phyloP scores from a whole-genome alignment of 2,113 vertebrate genomes.

The Erinaceus europaeus region DNA sequence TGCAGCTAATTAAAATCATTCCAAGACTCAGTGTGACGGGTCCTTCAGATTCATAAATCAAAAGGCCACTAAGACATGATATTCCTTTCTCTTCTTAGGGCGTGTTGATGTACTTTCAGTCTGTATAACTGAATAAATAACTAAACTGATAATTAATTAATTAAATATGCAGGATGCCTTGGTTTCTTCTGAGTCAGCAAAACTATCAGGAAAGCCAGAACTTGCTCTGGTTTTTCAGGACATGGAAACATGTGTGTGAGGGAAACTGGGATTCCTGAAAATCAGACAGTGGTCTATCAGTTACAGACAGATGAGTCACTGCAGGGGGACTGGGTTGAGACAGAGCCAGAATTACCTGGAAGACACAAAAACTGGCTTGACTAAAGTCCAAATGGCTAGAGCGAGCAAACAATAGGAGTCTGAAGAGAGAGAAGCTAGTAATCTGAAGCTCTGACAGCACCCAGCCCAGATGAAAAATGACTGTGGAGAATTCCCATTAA shows the following conservation, averaged over 20 bases:
- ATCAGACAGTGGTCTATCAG: slow-evolving; percentile 48
- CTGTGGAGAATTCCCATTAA: slow-evolving; percentile 56
- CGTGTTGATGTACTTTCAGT: slow-evolving; percentile 29
- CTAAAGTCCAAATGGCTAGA: slow-evolving; percentile 14
- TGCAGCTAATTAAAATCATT: slow-evolving; percentile 51
- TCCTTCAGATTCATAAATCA: slow-evolving; percentile 30
- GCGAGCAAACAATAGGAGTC: slow-evolving; percentile 44
- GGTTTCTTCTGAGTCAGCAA: slow-evolving; percentile 56
- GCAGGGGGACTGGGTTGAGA: slow-evolving; percentile 55
- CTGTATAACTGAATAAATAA: background rate
- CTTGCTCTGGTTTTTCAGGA: slow-evolving; percentile 33
- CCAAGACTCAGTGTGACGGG: background rate
- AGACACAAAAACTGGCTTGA: slow-evolving; percentile 52
- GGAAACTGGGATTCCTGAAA: slow-evolving; percentile 8
- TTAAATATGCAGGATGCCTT: slow-evolving; percentile 25
- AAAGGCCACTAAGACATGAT: background rate
- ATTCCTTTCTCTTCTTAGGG: slow-evolving; percentile 62
- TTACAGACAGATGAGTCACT: slow-evolving; percentile 78
- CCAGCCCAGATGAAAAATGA: slow-evolving; percentile 43
- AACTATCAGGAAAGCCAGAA: slow-evolving; percentile 61
- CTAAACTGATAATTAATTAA: slow-evolving; percentile 42
- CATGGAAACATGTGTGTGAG: background rate
- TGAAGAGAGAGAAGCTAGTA: background rate
- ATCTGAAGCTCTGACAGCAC: slow-evolving; percentile 26
- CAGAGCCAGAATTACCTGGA: slow-evolving; percentile 72